Conservation (phyloP, 2,797 vertebrate species). For the Acestrorhynchus altus region DNA sequence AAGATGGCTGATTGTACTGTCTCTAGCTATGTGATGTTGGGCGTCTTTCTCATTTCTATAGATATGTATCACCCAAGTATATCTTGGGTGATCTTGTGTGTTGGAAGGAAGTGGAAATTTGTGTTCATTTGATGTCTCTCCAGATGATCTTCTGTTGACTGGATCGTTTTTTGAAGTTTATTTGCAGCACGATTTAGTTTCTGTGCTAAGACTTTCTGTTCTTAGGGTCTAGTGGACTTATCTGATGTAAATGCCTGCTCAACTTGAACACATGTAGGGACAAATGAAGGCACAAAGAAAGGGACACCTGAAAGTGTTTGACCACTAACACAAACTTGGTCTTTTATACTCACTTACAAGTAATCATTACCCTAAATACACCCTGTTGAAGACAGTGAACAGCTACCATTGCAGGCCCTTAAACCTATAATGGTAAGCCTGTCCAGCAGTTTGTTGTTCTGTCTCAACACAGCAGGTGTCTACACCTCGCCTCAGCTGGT, state of each 20-base stretch:
- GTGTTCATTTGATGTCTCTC: neutral
- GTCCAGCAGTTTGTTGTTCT: conserved; percentile 2
- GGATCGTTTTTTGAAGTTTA: conserved; percentile 1
- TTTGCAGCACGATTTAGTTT: neutral
- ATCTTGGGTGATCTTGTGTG: neutral
- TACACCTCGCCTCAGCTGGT: conserved; percentile 19
- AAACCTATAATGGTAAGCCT: conserved; percentile 2
- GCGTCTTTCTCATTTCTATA: neutral
- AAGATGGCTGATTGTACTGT: neutral
- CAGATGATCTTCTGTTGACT: neutral
- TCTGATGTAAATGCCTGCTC: neutral
- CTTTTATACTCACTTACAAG: neutral
- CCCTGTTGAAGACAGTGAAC: neutral
- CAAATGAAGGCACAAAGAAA: neutral
- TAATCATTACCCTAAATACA: neutral
- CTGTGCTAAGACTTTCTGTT: neutral
- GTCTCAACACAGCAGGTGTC: neutral
- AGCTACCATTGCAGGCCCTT: neutral
- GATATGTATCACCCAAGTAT: neutral
- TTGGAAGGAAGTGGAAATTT: neutral
- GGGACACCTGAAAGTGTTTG: neutral
- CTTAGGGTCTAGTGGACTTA: neutral
- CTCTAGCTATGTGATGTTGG: neutral
- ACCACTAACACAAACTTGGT: neutral
- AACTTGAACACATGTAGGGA: neutral